Evolutionary conservation across 2,797 vertebrate species (phyloP).

Genomic region (Selene dorsalis): DNA sequence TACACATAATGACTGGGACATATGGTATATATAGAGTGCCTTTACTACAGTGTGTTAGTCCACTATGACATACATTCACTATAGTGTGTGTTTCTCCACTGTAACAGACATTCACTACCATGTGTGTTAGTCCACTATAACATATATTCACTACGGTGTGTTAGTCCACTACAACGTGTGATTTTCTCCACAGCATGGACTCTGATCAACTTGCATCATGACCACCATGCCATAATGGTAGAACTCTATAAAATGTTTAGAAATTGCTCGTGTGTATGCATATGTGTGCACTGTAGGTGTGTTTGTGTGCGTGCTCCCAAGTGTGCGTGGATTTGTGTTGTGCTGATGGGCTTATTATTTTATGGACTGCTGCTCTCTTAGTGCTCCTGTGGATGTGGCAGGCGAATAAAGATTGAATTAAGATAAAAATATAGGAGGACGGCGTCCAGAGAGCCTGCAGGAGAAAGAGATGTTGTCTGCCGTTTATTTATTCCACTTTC

Average conservation of each 20-base stretch:
- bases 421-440: slow-evolving; percentile 83
- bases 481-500: slow-evolving; percentile 79
- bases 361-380: slow-evolving; percentile 83
- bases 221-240: slow-evolving; percentile 35
- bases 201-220: slow-evolving; percentile 41
- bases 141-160: slow-evolving; percentile 4
- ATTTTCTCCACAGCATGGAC: slow-evolving; percentile 3
- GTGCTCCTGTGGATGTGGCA: slow-evolving; percentile 80
- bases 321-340: slow-evolving; percentile 69
- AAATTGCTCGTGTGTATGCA: slow-evolving; percentile 4
- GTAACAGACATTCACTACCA: neutral
- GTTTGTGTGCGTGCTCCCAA: slow-evolving; percentile 44
- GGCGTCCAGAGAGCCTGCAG: slow-evolving; percentile 73
- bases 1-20: slow-evolving; percentile 18
- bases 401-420: slow-evolving; percentile 86
- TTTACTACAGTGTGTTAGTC: slow-evolving; percentile 7
- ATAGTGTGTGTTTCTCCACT: slow-evolving; percentile 1
- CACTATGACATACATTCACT: neutral
- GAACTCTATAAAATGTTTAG: slow-evolving; percentile 35
- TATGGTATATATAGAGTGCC: neutral
- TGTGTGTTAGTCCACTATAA: neutral
- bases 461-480: slow-evolving; percentile 80
- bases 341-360: slow-evolving; percentile 85
- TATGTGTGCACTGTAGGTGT: slow-evolving; percentile 24
- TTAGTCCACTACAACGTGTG: slow-evolving; percentile 9